A percentile compares a stretch with the other conserved stretches of the same genome.
These are phyloP conservation scores for Glareola pratincola DNA, from an alignment of 2,113 vertebrate species.

Conservation along the genomic window DNA sequence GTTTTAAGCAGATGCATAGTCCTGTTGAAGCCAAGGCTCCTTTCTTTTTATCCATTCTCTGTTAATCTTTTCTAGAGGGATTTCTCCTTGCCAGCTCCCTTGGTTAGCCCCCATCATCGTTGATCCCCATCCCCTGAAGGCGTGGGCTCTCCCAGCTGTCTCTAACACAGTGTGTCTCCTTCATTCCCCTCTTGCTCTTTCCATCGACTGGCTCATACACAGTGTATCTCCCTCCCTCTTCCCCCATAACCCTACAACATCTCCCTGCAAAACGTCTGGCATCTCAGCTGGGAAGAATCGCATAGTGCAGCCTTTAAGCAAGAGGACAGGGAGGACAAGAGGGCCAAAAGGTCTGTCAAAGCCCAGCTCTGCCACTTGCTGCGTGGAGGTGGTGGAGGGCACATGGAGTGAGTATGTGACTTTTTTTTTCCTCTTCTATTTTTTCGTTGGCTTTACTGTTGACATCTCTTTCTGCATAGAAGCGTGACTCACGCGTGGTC, in stretches of 20 bases:
- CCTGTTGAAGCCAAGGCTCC: neutral
- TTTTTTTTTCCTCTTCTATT: neutral
- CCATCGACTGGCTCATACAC: fast-evolving
- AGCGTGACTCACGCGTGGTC: fast-evolving
- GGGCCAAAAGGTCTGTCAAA: neutral
- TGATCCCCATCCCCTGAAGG: neutral
- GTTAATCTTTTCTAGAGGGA: neutral
- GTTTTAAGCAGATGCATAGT: neutral
- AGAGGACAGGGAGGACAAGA: neutral
- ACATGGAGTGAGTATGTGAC: neutral
- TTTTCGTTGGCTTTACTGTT: neutral
- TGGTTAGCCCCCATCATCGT: neutral
- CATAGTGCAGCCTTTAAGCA: neutral
- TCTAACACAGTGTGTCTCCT: neutral
- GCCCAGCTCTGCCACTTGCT: neutral
- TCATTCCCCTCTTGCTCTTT: neutral
- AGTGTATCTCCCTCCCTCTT: neutral
- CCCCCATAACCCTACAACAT: neutral
- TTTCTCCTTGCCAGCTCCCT: neutral
- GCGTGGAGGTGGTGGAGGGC: neutral
- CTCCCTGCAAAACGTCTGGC: neutral
- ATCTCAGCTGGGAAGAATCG: neutral
- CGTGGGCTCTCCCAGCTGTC: neutral
- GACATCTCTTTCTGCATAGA: neutral
- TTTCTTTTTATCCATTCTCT: neutral